Conservation (phyloP, 2,888 invertebrate genomes). For the Pinctada fucata region DNA sequence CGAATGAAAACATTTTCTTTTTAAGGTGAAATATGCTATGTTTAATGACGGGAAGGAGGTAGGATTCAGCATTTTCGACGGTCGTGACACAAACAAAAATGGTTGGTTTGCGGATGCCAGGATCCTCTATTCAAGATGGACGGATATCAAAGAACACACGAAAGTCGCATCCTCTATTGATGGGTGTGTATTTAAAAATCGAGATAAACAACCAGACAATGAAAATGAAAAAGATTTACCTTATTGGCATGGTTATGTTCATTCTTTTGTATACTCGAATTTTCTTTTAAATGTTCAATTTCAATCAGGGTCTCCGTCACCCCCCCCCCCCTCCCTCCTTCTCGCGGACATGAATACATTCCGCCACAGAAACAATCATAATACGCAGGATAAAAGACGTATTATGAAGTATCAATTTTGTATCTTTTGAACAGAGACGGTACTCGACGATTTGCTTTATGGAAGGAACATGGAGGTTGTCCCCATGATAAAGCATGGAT, state of each 20-base stretch:
- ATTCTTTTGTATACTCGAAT: too few relatives aligned
- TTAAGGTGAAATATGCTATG: slow-evolving; percentile 57
- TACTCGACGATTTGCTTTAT: slow-evolving; percentile 29
- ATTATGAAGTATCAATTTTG: too few relatives aligned
- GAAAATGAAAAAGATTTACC: too few relatives aligned
- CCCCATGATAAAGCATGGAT: slow-evolving; percentile 40
- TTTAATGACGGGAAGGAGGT: slow-evolving; percentile 47
- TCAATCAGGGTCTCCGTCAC: too few relatives aligned
- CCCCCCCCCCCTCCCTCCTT: too few relatives aligned
- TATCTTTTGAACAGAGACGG: slow-evolving; percentile 32
- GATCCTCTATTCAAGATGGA: slow-evolving; percentile 52
- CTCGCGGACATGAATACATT: too few relatives aligned
- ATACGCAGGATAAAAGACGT: too few relatives aligned
- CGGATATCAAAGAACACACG: slow-evolving; percentile 27
- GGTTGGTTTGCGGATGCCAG: slow-evolving; percentile 39
- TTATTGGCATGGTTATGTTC: too few relatives aligned
- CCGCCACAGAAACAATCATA: too few relatives aligned
- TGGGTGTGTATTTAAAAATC: slow-evolving; percentile 42
- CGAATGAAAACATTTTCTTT: too few relatives aligned
- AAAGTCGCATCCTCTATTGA: slow-evolving; percentile 50
- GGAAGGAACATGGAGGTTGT: slow-evolving; percentile 34
- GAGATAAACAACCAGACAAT: too few relatives aligned
- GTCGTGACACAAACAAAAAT: slow-evolving; percentile 29
- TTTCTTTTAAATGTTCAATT: too few relatives aligned
- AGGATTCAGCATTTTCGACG: slow-evolving; percentile 51